Evolutionary conservation across 2,113 vertebrate genomes (phyloP).

Genomic region (Casuarius casuarius): DNA sequence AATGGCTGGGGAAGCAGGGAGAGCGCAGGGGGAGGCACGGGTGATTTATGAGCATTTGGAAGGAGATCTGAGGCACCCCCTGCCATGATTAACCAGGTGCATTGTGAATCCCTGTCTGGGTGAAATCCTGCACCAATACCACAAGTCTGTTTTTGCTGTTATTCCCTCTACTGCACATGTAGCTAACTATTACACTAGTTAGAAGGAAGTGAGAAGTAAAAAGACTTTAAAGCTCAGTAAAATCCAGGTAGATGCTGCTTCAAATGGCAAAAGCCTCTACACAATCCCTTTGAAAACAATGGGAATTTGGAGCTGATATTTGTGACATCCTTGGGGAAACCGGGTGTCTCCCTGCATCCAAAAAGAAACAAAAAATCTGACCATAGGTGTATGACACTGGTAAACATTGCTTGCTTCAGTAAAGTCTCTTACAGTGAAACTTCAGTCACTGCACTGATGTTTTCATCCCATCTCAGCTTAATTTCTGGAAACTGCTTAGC

Average conservation of each 20-base stretch:
- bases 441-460: not conserved
- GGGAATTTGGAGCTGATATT: not conserved
- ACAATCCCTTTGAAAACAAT: not conserved
- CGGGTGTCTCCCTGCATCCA: not conserved
- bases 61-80: not conserved
- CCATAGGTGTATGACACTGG: not conserved
- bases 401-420: not conserved
- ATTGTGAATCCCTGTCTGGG: not conserved
- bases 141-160: not conserved
- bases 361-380: not conserved
- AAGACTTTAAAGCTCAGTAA: not conserved
- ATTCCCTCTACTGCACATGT: not conserved
- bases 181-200: not conserved
- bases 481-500: not conserved
- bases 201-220: not conserved
- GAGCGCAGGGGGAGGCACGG: not conserved
- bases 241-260: not conserved
- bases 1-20: rapidly evolving
- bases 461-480: not conserved
- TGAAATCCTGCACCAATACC: not conserved
- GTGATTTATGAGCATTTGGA: not conserved
- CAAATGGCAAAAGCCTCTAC: not conserved
- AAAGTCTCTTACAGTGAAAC: not conserved
- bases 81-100: not conserved
- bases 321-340: not conserved